Percentiles rank a stretch among this genome's conserved stretches.
Conservation (phyloP, 2,113 vertebrate genomes). For the Ptilonorhynchus violaceus region DNA sequence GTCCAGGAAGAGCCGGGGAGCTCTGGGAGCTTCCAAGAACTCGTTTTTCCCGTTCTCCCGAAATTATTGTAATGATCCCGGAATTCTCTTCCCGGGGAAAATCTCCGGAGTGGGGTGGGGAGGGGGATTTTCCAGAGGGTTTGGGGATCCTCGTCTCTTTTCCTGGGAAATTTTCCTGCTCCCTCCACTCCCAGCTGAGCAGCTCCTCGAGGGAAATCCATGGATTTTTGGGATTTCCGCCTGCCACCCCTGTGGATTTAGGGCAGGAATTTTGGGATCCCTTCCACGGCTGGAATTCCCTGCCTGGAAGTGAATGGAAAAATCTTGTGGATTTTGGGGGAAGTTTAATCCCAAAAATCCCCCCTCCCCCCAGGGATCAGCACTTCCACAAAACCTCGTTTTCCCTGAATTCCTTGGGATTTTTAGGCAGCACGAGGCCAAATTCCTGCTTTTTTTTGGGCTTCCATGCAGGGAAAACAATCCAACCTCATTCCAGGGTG, state of each 20-base stretch:
- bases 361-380: too few species aligned
- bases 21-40: not conserved
- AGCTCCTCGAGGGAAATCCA: not conserved
- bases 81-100: not conserved
- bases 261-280: not conserved
- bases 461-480: not conserved
- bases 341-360: not conserved
- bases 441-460: not conserved
- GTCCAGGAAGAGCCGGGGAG: not conserved
- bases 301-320: not conserved
- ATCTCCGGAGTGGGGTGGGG: not conserved
- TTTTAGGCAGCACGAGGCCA: not conserved
- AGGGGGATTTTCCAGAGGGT: not conserved
- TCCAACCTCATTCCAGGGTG: not conserved
- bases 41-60: not conserved
- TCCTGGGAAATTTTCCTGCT: not conserved
- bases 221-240: not conserved
- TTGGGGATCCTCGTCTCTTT: not conserved
- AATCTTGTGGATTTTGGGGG: not conserved
- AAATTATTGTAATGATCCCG: not conserved
- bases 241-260: not conserved
- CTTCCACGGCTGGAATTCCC: not conserved
- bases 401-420: not conserved
- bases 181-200: fast-evolving
- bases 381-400: not conserved